Evolutionary conservation across 1,140 invertebrate species (phyloP).

Genomic region (Heliconius hermathena): DNA sequence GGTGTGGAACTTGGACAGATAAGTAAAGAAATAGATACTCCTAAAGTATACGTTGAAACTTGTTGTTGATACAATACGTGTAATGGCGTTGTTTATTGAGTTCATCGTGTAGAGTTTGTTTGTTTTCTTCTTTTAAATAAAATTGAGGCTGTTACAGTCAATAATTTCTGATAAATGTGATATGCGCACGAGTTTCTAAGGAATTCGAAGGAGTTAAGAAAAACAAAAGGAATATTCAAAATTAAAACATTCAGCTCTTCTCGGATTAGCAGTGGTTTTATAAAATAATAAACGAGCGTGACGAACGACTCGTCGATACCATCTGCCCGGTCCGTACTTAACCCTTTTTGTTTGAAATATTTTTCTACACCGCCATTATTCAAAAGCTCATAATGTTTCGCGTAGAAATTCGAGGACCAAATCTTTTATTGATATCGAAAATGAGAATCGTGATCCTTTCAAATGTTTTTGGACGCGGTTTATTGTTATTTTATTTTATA

Average conservation of each 20-base stretch:
- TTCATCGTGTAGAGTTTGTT: constrained; percentile 55
- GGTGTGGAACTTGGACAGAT: constrained; percentile 57
- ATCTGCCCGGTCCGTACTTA: constrained; percentile 74
- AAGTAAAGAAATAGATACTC: constrained; percentile 69
- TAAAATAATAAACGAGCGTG: constrained; percentile 78
- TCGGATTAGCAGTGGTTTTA: constrained; percentile 76
- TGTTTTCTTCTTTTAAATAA: constrained; percentile 56
- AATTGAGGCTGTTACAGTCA: constrained; percentile 53
- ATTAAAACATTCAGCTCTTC: constrained; percentile 74
- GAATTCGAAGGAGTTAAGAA: constrained; percentile 56
- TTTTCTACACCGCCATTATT: constrained; percentile 75
- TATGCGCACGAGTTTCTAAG: constrained; percentile 62
- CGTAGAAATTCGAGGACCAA: constrained; percentile 63
- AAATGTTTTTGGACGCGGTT: constrained; percentile 58
- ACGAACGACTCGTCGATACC: constrained; percentile 74
- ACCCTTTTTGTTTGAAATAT: constrained; percentile 78
- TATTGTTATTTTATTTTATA: constrained; percentile 58
- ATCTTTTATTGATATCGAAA: constrained; percentile 77
- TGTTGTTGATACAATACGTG: constrained; percentile 63
- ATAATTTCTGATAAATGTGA: constrained; percentile 61
- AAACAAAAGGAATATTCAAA: constrained; percentile 67
- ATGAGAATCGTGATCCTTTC: constrained; percentile 66
- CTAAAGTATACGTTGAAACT: constrained; percentile 52
- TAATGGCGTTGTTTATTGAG: constrained; percentile 60
- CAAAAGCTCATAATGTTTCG: constrained; percentile 77